Conservation (phyloP, 2,888 invertebrate genomes). For the Antitype chi region DNA sequence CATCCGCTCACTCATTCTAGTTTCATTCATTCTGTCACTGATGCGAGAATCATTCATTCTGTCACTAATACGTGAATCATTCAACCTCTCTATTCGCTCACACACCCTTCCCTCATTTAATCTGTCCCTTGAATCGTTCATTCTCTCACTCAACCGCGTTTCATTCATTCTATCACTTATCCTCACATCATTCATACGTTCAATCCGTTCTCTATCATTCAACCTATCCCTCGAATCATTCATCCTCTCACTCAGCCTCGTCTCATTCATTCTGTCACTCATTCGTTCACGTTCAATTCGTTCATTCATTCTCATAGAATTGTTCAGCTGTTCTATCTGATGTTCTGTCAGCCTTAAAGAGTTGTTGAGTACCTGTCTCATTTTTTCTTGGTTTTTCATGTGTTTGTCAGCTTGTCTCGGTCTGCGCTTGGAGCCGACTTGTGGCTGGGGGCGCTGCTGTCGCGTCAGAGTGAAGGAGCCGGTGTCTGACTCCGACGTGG, state of each 20-base stretch:
- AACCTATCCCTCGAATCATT: conserved; percentile 62
- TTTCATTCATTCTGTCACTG: conserved; percentile 55
- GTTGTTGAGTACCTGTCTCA: conserved; percentile 73
- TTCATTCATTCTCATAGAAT: conserved; percentile 74
- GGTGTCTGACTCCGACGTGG: conserved; percentile 87
- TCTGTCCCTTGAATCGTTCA: conserved; percentile 67
- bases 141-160: conserved; percentile 60
- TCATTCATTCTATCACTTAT: conserved; percentile 67
- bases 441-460: conserved; percentile 86
- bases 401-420: conserved; percentile 82
- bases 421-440: conserved; percentile 84
- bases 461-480: conserved; percentile 86
- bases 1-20: conserved; percentile 53
- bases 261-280: conserved; percentile 59
- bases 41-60: conserved; percentile 63
- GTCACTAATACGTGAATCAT: conserved; percentile 56
- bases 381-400: conserved; percentile 79
- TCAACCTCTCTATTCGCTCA: conserved; percentile 60
- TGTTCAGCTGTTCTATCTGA: conserved; percentile 75
- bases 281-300: conserved; percentile 60
- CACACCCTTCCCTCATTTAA: conserved; percentile 61
- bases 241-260: conserved; percentile 62
- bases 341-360: conserved; percentile 72
- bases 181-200: conserved; percentile 64
- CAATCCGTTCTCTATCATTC: conserved; percentile 63